Evolutionary conservation across 2,113 vertebrate species (phyloP).

Genomic region (Chaetodon trifascialis): DNA sequence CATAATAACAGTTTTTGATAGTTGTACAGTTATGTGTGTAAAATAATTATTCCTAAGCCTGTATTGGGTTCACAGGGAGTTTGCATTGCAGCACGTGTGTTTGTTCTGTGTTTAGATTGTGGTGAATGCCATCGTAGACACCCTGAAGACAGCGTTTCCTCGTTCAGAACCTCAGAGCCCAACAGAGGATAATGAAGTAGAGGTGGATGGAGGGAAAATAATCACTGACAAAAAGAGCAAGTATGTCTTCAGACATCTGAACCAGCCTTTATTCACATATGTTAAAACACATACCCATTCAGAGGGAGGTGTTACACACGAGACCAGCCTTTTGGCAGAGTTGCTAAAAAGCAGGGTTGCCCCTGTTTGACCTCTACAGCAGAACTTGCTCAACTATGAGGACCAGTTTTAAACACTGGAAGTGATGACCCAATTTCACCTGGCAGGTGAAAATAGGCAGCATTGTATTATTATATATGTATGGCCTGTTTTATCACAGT

Average conservation of each 20-base stretch:
- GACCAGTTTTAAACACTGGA: not conserved
- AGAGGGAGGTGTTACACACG: not conserved
- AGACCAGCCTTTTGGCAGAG: not conserved
- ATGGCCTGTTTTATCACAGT: not conserved
- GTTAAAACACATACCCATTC: not conserved
- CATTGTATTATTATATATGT: no score
- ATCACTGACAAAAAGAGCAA: conserved; percentile 88
- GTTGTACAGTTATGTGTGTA: not conserved
- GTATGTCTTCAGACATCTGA: conserved; percentile 72
- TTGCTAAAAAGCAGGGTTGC: not conserved
- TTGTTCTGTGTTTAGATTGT: conserved; percentile 86
- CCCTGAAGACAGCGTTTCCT: conserved; percentile 96
- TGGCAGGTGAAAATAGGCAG: no score
- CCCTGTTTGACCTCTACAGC: not conserved
- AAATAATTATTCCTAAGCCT: not conserved
- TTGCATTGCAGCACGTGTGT: not conserved
- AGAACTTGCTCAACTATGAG: not conserved
- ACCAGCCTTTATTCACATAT: not conserved
- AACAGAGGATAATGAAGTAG: conserved; percentile 91
- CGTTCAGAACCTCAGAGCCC: conserved; percentile 96
- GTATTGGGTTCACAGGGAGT: not conserved
- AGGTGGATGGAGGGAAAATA: conserved; percentile 87
- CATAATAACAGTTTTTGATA: not conserved
- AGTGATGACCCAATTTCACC: not conserved
- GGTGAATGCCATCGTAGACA: conserved; percentile 95